Evolutionary conservation across 2,113 vertebrate species (phyloP), one percentile per base, ranked within the genome.

Genomic region (Cyprinus carpio): DNA sequence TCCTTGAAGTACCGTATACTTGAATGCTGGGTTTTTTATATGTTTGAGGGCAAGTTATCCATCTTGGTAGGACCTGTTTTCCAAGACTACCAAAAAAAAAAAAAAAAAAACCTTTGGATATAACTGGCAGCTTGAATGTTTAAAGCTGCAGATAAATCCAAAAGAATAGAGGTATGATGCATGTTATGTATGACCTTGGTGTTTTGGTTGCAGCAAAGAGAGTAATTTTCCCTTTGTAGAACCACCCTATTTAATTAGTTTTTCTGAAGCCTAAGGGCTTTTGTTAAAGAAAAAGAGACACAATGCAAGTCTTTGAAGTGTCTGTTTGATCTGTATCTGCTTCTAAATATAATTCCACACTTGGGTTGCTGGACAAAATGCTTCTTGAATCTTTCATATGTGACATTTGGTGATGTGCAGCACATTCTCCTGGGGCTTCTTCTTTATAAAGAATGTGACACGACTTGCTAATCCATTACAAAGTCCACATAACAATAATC

Each of bases 41-140:
- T 40, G 40, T 40, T 43, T 43, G 43, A 12, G 20, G 67, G 4
- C 4, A 4, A 71, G 31, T 71, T 71, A 71, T 40, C 34, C 18
- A 40, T 31, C 3, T 75, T 75, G 71, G 29, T 40, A 23, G 9
- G 72, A 75, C 40, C 72, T 75, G 72, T 75, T 75, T 75, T n/a
- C n/a, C 40, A 13, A 6, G 72, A 75, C 23, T 8, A 58, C 20
- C n/a, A 78, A 20, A 31, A 10, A 78, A 34, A 58, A 40, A 40
- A 58, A 78, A 18, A 31, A 18, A 58, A 34, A 34, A 40, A 40
- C 23, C 72, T 27, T 16, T n/a, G 0, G 15, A 75, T 49, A 54
- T 62, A 18, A 37, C 27, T 23, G 18, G 6, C 29, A 43, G 13
- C 27, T 23, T 78, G 34, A 29, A 79, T 62, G 54, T 60, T 43